A percentile compares a stretch with the other conserved stretches of the same genome.
phyloP scores from a whole-genome alignment of 2,797 vertebrate genomes.

The Artibeus jamaicensis region DNA sequence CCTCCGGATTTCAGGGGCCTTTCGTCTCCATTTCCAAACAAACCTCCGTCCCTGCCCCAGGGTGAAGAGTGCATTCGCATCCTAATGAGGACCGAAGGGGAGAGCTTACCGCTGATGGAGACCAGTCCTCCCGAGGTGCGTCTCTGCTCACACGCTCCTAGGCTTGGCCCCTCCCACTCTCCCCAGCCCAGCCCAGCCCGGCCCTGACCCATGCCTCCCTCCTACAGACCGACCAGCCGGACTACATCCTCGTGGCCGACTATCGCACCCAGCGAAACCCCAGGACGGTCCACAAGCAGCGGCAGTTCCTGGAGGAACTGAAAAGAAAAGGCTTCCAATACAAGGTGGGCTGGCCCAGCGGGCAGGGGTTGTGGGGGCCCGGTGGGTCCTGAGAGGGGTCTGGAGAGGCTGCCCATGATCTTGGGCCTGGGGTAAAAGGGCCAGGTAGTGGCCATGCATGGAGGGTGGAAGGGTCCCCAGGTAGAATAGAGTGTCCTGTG shows the following conservation, averaged over 20 bases:
- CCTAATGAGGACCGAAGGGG: not conserved
- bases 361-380: fast-evolving
- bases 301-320: constrained; percentile 85
- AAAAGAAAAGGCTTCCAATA: constrained; percentile 86
- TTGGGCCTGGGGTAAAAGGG: not conserved
- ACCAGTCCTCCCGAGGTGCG: not conserved
- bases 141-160: fast-evolving
- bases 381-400: fast-evolving
- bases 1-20: not conserved
- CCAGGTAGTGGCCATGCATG: not conserved
- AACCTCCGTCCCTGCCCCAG: not conserved
- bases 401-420: not conserved
- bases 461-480: not conserved
- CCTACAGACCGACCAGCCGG: constrained; percentile 58
- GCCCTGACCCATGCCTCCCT: fast-evolving
- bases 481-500: not conserved
- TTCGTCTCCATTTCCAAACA: not conserved
- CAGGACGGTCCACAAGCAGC: constrained; percentile 79
- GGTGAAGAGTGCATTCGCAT: not conserved
- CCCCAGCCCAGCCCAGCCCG: fast-evolving
- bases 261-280: constrained; percentile 10
- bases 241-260: constrained; percentile 91
- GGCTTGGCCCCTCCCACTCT: fast-evolving
- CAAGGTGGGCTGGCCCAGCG: constrained; percentile 82
- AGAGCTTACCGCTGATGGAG: constrained; percentile 23